Evolutionary conservation across 2,113 vertebrate genomes (phyloP), one percentile per base, ranked within the genome.

Genomic region (Syngnathoides biaculeatus): DNA sequence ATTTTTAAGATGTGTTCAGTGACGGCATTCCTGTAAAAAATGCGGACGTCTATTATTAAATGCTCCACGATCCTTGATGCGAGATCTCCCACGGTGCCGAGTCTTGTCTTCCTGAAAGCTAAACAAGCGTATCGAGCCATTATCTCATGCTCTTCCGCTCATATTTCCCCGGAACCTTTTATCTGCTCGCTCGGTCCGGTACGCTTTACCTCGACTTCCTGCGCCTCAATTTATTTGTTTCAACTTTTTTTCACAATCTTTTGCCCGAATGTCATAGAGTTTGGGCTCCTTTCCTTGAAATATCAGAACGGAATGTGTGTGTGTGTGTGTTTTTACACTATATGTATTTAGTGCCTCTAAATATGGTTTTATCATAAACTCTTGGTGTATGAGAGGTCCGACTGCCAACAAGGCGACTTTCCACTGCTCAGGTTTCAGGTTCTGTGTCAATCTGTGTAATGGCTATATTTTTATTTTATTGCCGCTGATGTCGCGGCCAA

Each of bases 211-310:
- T 53, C 26, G 10, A 27, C 22, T 47, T 57, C 65, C 26, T 8
- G 24, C 67, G 40, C 69, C 20, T 43, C 57, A 39, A 62, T 43
- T 17, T 64, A 62, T 70, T 67, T 59, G 56, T 65, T 26, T 13
- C n/a, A 13, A 24, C 10, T 69, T 61, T 64, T 43, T 42, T n/a
- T 22, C 38, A 22, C 24, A 47, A 43, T 58, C 40, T 15, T 14
- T 43, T 12, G 40, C 60, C 53, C 60, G 27, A 63, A 80, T 73
- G 76, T 81, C 22, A 22, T 81, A 84, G 84, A 74, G 74, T 71
- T 72, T 71, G 5, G 59, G 42, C 40, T 64, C 40, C 72, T 70
- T 78, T 84, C 71, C 76, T 64, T n/a, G n/a, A n/a, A n/a, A n/a
- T n/a, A n/a, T n/a, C n/a, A n/a, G n/a, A n/a, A n/a, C n/a, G n/a